Base-by-base conservation (phyloP, 1,140 invertebrate species). In the Solen grandis region DNA sequence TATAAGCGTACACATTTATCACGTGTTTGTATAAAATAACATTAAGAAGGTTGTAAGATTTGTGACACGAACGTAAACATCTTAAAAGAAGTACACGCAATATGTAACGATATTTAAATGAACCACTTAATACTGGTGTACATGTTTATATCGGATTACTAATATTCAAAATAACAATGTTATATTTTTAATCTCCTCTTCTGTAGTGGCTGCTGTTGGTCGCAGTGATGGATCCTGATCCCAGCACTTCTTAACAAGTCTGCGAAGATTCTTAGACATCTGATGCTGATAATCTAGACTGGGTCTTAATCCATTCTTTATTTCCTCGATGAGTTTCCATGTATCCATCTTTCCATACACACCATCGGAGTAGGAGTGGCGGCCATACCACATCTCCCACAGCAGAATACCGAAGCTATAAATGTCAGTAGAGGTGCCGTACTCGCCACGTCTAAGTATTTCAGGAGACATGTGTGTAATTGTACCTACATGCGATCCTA, bases 331-430 rank as follows among this genome's bases (percentile, higher is more conserved):
- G 5, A 79, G 57, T 5, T 46, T 22, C 29, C 29, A 41, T 13
- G 31, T 13, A 4, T n/a, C 5, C 13, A 60, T 0, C 14, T 8
- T 19, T 1, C 13, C 0, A 38, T 69, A 79, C 33, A 59, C 66
- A 0, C 35, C 50, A 22, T 57, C 66, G 2, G 52, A 31, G 38
- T 79, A 79, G 13, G 54, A 62, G 29, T 77, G n/a, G 22, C 54
- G 52, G n/a, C 76, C 76, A 62, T 79, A 79, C 76, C 76, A 79
- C n/a, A 70, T 25, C 50, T 79, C 76, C 65, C 65, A 79, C n/a
- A 79, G 65, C 1, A 79, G 19, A 33, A 79, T 79, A 33, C 50
- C 66, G 25, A 79, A 38, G 31, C 76, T 79, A 66, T 79, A 79
- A 0, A 79, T 70, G 27, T 79, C 76, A 0, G 76, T 36, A n/a